Conservation (phyloP, 2,113 vertebrate genomes). For the Sorex araneus region DNA sequence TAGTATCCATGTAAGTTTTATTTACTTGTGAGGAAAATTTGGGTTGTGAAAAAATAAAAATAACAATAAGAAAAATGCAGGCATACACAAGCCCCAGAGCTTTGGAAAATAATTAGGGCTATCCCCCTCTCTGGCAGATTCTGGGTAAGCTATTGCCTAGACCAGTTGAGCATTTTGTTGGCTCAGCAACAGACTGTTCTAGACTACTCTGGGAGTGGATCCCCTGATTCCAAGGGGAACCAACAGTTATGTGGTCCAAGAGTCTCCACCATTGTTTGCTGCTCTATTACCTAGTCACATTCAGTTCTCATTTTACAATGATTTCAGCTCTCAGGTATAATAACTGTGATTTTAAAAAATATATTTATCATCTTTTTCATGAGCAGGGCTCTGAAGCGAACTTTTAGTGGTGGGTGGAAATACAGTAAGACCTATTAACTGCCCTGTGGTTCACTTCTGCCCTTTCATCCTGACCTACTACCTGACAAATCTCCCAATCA, state of each 20-base stretch:
- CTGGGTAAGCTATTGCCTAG: not conserved
- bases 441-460: not conserved
- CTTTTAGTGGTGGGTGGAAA: not conserved
- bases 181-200: not conserved
- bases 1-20: not conserved
- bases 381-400: not conserved
- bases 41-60: conserved; percentile 10
- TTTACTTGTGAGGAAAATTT: too few relatives aligned
- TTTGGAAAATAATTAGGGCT: not conserved
- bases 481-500: not conserved
- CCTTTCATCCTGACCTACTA: not conserved
- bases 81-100: not conserved
- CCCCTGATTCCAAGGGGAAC: not conserved
- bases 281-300: not conserved
- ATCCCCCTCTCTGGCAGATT: not conserved
- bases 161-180: not conserved
- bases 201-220: too few relatives aligned
- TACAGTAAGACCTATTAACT: not conserved
- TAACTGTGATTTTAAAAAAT: not conserved
- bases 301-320: not conserved
- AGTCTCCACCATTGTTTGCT: not conserved
- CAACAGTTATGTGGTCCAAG: not conserved
- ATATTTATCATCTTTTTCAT: not conserved
- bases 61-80: not conserved
- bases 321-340: not conserved